Evolutionary conservation across 2,797 vertebrate species (phyloP).

Genomic region (Sphenopsis melanotis): DNA sequence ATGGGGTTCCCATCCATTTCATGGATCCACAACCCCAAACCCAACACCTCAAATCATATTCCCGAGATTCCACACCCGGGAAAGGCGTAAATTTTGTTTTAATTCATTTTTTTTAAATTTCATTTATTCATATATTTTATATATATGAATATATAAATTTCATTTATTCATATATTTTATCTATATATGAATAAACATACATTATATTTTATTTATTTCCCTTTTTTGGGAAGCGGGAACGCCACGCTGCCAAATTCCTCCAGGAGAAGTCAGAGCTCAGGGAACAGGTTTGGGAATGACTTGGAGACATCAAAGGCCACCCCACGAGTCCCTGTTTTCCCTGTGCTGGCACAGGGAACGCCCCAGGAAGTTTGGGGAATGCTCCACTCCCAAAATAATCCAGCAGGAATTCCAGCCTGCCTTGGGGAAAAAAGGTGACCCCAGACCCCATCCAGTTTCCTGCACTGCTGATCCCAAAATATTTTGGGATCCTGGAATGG

Average conservation of each 20-base stretch:
- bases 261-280: not conserved
- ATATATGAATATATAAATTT: no score
- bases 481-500: no score
- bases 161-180: no score
- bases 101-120: no score
- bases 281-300: not conserved
- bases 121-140: no score
- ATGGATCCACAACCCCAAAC: not conserved
- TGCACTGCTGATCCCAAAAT: not conserved
- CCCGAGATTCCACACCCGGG: accelerated
- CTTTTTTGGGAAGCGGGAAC: not conserved
- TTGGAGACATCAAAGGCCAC: not conserved
- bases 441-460: not conserved
- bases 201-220: no score
- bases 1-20: no score
- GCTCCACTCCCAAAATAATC: not conserved
- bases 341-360: no score
- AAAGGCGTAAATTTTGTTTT: accelerated
- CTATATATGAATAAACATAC: no score
- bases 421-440: no score
- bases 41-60: accelerated
- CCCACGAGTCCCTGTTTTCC: not conserved
- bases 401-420: not conserved
- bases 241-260: not conserved
- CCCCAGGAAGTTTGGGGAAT: not conserved